Conservation (phyloP, 2,113 vertebrate genomes). For the Nyctereutes procyonoides region DNA sequence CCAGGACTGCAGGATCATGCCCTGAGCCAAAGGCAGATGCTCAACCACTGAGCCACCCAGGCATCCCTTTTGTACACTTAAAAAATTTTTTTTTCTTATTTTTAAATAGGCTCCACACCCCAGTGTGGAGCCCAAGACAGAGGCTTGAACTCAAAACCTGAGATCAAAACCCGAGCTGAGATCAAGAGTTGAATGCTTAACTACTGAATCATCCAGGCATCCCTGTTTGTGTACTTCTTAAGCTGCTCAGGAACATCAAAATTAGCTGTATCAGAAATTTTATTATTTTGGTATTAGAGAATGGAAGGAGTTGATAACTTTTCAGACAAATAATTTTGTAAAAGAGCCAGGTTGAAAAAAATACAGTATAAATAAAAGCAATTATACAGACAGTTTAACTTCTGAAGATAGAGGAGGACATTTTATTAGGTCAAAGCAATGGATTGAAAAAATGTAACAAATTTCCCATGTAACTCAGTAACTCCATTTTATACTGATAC, state of each 20-base stretch:
- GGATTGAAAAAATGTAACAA: conserved; percentile 71
- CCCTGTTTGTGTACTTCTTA: conserved; percentile 39
- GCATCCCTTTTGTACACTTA: not conserved
- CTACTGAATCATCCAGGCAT: not conserved
- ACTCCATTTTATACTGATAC: conserved; percentile 68
- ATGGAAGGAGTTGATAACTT: conserved; percentile 31
- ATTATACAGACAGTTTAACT: conserved; percentile 77
- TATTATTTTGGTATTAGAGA: conserved; percentile 50
- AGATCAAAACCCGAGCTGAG: not conserved
- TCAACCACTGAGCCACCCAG: too few relatives aligned
- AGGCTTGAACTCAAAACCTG: not conserved
- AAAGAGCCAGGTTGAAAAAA: conserved; percentile 62
- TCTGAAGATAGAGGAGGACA: conserved; percentile 68
- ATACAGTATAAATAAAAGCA: conserved; percentile 61
- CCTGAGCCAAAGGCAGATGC: too few relatives aligned
- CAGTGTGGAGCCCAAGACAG: not conserved
- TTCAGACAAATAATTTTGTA: conserved; percentile 30
- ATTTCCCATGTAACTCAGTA: conserved; percentile 58
- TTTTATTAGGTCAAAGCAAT: conserved; percentile 79
- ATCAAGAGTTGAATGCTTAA: not conserved
- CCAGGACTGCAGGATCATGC: too few relatives aligned
- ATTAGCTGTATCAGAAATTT: conserved; percentile 39
- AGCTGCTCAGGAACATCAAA: conserved; percentile 8
- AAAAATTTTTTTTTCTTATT: not conserved
- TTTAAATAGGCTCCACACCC: not conserved